phyloP scores from a whole-genome alignment of 2,797 vertebrate species.

The Siniperca undulata region DNA sequence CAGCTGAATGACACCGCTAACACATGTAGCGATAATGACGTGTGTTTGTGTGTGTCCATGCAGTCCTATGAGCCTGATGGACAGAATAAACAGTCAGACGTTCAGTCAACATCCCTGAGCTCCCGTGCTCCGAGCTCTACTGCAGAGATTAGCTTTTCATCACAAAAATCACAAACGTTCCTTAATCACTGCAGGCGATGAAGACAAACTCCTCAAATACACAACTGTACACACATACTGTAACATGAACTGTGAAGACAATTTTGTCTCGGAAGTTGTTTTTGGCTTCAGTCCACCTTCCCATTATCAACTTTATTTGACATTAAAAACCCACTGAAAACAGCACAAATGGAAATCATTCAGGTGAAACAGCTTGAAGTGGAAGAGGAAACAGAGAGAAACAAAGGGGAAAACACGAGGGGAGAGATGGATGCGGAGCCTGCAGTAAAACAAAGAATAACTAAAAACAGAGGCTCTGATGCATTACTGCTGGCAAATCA shows the following conservation, averaged over 20 bases:
- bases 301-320: slow-evolving; percentile 33
- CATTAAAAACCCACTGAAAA: slow-evolving; percentile 44
- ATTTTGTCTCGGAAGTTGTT: slow-evolving; percentile 15
- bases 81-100: slow-evolving; percentile 41
- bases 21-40: slow-evolving; percentile 19
- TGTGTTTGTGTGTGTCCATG: slow-evolving; percentile 17
- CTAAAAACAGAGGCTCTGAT: slow-evolving; percentile 52
- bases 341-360: slow-evolving; percentile 36
- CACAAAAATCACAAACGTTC: slow-evolving; percentile 27
- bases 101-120: slow-evolving; percentile 45
- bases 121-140: slow-evolving; percentile 30
- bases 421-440: slow-evolving; percentile 46
- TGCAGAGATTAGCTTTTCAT: slow-evolving; percentile 23
- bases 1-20: slow-evolving; percentile 36
- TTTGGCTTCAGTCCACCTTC: slow-evolving; percentile 12
- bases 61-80: slow-evolving; percentile 12
- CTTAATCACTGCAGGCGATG: slow-evolving; percentile 22
- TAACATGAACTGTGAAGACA: not conserved
- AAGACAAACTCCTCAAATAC: not conserved
- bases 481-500: slow-evolving; percentile 66
- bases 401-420: slow-evolving; percentile 5
- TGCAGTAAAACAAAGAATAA: slow-evolving; percentile 56
- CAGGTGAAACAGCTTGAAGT: slow-evolving; percentile 28
- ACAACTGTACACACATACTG: not conserved
- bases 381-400: slow-evolving; percentile 31